Conservation (phyloP, 2,113 vertebrate species). For the Pachycephala philippinensis region DNA sequence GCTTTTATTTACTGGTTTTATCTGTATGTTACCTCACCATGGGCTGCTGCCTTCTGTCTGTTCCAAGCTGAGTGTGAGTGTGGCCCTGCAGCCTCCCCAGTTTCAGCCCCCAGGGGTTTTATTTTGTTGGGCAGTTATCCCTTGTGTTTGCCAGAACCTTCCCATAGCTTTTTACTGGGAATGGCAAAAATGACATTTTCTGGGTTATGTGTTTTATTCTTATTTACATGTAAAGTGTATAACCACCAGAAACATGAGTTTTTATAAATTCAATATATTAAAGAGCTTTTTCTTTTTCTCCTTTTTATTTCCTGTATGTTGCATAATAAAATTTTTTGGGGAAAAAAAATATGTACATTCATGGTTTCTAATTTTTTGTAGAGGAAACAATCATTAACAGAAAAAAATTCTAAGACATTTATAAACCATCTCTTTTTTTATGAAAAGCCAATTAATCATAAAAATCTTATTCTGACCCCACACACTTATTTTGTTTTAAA, state of each 20-base stretch:
- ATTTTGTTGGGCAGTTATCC: neutral
- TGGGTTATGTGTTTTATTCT: neutral
- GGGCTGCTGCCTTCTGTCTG: neutral
- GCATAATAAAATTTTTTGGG: neutral
- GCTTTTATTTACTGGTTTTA: neutral
- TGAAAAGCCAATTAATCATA: neutral
- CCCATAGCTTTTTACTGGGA: neutral
- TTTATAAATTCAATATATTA: neutral
- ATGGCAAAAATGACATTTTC: neutral
- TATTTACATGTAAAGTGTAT: neutral
- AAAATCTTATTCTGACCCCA: neutral
- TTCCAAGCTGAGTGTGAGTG: neutral
- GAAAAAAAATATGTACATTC: neutral
- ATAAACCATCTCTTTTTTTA: neutral
- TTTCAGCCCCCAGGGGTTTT: neutral
- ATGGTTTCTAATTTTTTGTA: neutral
- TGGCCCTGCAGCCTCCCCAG: fast-evolving
- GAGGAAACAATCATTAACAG: fast-evolving
- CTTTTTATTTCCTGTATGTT: neutral
- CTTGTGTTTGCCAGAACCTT: neutral
- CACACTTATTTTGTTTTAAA: neutral
- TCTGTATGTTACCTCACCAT: neutral
- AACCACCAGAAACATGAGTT: neutral
- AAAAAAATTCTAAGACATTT: neutral
- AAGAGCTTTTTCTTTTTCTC: neutral